Base-by-base conservation (phyloP, 2,113 vertebrate species). In the Procavia capensis region DNA sequence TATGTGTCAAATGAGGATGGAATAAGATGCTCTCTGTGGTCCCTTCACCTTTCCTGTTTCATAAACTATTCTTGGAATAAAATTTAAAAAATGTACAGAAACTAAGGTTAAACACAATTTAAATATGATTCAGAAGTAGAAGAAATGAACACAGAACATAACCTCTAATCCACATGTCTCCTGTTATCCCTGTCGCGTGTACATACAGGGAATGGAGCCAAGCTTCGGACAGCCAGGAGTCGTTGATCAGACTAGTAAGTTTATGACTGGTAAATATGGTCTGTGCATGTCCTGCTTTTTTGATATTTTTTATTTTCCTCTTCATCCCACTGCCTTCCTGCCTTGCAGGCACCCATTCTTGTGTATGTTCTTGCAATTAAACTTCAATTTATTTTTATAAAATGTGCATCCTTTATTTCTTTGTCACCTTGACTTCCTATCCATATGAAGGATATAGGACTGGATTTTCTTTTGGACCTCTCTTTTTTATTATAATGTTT, bases 111-210 rank as follows among this genome's bases (percentile, higher is more conserved):
- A 92, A 92, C 43, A 85, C 59, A 72, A 92, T 50, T 90, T 43
- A 41, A 76, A 43, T 66, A 50, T 64, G 61, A 83, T 59, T 93
- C 61, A 83, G 50, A 96, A 64, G 64, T 36, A 85, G 59, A 63
- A 57, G 4, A 88, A 85, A 87, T 39, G 64, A 88, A 63, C 57
- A 36, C 61, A 31, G 16, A 57, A 29, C 63, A n/a, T n/a, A 82
- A 85, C 11, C 6, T 14, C 43, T 45, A 54, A 31, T 27, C 31
- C 25, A 25, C 10, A 72, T 31, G 39, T 75, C 45, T 76, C 54
- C 57, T 2, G 0, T 34, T 13, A 16, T 36, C 3, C 45, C 34
- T 1, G 0, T 14, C 13, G 3, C 17, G 0, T 54, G 16, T 54
- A 1, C 25, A 7, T 2, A 14, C 6, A 82, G 6, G 57, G 9